Base-by-base conservation (phyloP, 2,113 vertebrate species). In the Archocentrus centrarchus region DNA sequence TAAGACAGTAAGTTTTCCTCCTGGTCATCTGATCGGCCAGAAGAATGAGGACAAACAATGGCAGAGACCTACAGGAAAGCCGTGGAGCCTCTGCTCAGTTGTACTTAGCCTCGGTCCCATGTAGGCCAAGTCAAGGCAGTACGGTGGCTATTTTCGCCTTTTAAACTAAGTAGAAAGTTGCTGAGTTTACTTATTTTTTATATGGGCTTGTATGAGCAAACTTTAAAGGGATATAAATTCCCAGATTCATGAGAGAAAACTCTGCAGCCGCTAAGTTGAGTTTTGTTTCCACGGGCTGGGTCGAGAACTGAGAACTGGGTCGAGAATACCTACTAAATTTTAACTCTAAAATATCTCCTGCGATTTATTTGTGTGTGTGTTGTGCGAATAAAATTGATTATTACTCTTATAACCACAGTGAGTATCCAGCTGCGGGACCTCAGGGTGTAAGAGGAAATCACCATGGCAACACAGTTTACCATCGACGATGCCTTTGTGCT, bases 401-500 rank as follows among this genome's bases (percentile, higher is more conserved):
- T 5, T 58, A 3, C 9, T 80, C 37, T 81, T 20, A 7, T 27
- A 53, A 57, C 76, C 30, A 39, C 82, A 95, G 95, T 96, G 95
- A 86, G 20, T 77, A 50, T 88, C 85, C 47, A 37, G 30, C 82
- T 30, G 18, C 39, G 66, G 64, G 50, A 81, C 68, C 80, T 32
- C 58, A 22, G 63, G 75, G 85, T 78, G 79, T 94, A 84, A 94
- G 76, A 91, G 90, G 86, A 39, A 3, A 85, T 83, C 83, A 79
- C 89, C 63, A 96, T 96, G 96, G 93, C 95, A 75, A 90, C 95
- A 15, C 95, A 93, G 88, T 96, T 96, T 41, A 96, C 90, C 55
- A 96, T 96, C 3, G 96, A 96, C 8, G 96, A 96, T 57, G 96
- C 96, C 6, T 96, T 96, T 50, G 94, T 92, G 14, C 70, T 96